phyloP scores from a whole-genome alignment of 2,888 invertebrate genomes.

The Epistrophe grossulariae region DNA sequence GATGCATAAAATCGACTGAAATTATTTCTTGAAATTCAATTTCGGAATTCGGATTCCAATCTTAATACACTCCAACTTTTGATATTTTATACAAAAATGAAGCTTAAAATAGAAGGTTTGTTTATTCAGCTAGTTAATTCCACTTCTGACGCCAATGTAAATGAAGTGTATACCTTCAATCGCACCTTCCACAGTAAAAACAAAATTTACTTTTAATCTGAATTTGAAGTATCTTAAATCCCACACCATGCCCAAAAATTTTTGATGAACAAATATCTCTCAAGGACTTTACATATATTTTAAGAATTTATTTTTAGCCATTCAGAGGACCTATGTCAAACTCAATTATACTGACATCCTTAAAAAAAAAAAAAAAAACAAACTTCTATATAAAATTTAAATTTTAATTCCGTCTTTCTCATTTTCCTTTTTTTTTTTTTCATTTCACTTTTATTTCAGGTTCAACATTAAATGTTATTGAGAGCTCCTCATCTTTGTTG shows the following conservation, averaged over 20 bases:
- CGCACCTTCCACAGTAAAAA: no score
- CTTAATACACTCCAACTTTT: no score
- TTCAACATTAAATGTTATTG: conserved; percentile 70
- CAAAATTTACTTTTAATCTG: no score
- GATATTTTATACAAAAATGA: no score
- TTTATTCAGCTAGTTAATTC: no score
- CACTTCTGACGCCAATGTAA: no score
- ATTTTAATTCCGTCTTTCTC: conserved; percentile 44
- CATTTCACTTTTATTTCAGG: conserved; percentile 51
- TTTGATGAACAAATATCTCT: conserved; percentile 8
- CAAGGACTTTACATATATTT: conserved; percentile 14
- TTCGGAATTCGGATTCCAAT: no score
- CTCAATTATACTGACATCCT: conserved; percentile 42
- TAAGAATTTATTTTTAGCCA: neutral
- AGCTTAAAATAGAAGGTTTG: no score
- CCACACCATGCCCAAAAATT: neutral
- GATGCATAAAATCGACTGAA: no score
- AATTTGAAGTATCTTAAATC: neutral
- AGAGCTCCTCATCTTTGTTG: conserved; percentile 66
- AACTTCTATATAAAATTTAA: conserved; percentile 63
- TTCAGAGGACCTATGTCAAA: conserved; percentile 47
- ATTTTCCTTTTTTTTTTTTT: neutral
- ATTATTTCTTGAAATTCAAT: no score
- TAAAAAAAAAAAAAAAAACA: conserved; percentile 7
- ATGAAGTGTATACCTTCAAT: no score